phyloP scores from a whole-genome alignment of 1,140 invertebrate species.

The Apis cerana region DNA sequence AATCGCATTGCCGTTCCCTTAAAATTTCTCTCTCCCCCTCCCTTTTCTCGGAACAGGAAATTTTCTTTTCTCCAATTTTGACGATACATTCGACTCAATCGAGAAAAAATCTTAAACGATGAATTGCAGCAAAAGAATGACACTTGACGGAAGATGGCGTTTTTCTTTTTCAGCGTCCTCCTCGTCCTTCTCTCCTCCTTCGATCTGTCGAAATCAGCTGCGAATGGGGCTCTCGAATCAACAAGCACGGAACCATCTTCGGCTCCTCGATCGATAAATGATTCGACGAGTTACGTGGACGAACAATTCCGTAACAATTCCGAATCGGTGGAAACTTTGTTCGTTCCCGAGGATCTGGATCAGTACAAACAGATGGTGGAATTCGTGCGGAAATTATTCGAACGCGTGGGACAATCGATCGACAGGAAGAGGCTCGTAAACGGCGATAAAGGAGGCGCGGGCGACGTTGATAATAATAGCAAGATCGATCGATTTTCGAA shows the following conservation, averaged over 20 bases:
- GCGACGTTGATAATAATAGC: too few species aligned
- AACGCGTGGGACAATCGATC: conserved; percentile 1
- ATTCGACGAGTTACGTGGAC: neutral
- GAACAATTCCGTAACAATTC: too few species aligned
- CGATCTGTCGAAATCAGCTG: conserved; percentile 5
- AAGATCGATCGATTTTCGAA: neutral
- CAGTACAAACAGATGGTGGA: conserved; percentile 9
- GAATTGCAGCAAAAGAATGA: too few species aligned
- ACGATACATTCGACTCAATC: too few species aligned
- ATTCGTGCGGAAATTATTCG: conserved; percentile 12
- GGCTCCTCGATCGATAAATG: neutral
- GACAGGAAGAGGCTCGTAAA: neutral
- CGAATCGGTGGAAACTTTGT: conserved; percentile 7
- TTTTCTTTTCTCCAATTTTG: too few species aligned
- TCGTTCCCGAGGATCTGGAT: conserved; percentile 12
- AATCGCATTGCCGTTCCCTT: too few species aligned
- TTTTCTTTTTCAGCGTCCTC: conserved; percentile 47
- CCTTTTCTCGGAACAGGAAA: too few species aligned
- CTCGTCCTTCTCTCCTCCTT: conserved; percentile 48
- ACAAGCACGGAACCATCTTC: neutral
- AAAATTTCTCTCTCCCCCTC: too few species aligned
- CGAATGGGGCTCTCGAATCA: neutral
- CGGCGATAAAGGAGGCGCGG: neutral
- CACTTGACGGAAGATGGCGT: too few species aligned
- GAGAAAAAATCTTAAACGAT: too few species aligned